Evolutionary conservation across 2,113 vertebrate species (phyloP).

Genomic region (Eulemur rufifrons): DNA sequence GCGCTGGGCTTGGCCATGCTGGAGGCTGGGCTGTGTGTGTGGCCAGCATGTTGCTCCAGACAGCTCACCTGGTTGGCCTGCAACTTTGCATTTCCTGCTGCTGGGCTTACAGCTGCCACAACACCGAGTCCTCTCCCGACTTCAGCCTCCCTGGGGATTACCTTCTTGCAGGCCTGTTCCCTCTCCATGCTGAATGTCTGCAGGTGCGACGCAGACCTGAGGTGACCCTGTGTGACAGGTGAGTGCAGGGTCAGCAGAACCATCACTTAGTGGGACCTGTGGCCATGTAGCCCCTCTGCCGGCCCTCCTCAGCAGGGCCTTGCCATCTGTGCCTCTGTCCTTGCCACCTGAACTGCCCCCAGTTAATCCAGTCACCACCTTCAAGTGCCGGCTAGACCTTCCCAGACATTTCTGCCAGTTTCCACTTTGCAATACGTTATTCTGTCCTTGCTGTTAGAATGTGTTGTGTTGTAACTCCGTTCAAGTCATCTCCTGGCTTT

Average conservation of each 20-base stretch:
- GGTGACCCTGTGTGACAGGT: conserved; percentile 72
- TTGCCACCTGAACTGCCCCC: background rate
- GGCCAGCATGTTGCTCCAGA: conserved; percentile 29
- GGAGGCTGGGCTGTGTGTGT: background rate
- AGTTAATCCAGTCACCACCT: background rate
- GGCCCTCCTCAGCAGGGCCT: background rate
- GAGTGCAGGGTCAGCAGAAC: background rate
- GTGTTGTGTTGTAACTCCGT: background rate
- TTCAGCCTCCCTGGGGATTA: conserved; percentile 70
- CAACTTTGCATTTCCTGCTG: background rate
- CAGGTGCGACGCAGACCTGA: conserved; percentile 4
- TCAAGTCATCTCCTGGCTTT: background rate
- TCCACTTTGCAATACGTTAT: background rate
- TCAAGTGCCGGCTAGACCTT: background rate
- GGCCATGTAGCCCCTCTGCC: background rate
- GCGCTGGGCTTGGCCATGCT: background rate
- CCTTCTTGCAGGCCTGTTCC: conserved; percentile 64
- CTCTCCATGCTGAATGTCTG: conserved; percentile 16
- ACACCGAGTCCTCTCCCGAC: background rate
- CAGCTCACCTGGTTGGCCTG: background rate
- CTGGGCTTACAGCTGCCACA: background rate
- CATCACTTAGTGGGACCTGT: background rate
- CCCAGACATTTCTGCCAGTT: background rate
- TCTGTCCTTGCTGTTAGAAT: background rate
- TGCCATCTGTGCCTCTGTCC: background rate